Evolutionary conservation across 2,888 invertebrate genomes (phyloP).

Genomic region (Mellilla xanthometata): DNA sequence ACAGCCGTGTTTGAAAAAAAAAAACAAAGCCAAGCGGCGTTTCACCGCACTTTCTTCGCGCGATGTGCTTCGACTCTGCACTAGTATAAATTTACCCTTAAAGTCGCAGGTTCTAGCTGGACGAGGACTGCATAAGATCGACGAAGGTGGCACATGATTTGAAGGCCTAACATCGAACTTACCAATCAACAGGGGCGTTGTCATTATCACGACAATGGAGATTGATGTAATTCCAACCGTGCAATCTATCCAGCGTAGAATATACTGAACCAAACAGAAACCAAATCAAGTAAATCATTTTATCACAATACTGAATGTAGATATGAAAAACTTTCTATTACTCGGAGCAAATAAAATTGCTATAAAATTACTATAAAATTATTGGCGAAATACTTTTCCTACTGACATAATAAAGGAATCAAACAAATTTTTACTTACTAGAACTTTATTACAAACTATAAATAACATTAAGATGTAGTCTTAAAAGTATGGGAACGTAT

Average conservation of each 20-base stretch:
- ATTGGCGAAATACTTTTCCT: background rate
- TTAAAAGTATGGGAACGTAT: too few relatives aligned
- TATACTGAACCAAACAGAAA: slow-evolving; percentile 20
- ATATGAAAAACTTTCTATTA: background rate
- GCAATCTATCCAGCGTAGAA: slow-evolving; percentile 9
- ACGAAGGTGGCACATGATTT: too few relatives aligned
- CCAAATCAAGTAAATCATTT: slow-evolving; percentile 17
- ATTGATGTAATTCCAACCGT: slow-evolving; percentile 44
- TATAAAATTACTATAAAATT: slow-evolving; percentile 27
- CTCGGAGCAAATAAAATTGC: background rate
- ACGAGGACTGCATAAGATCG: too few relatives aligned
- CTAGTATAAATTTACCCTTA: too few relatives aligned
- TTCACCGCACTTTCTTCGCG: too few relatives aligned
- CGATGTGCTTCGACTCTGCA: too few relatives aligned
- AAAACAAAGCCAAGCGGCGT: too few relatives aligned
- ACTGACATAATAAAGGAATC: background rate
- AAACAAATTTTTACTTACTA: background rate
- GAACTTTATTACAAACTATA: background rate
- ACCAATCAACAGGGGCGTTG: slow-evolving; percentile 59
- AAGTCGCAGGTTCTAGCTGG: too few relatives aligned
- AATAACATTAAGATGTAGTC: too few relatives aligned
- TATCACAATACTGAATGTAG: slow-evolving; percentile 12
- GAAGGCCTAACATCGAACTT: background rate
- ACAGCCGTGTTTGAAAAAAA: too few relatives aligned
- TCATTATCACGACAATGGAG: slow-evolving; percentile 54